A percentile compares a stretch with the other conserved stretches of the same genome.
These are phyloP conservation scores for Drosophila lini DNA, from an alignment of 1,140 invertebrate genomes.

Conservation along the genomic window DNA sequence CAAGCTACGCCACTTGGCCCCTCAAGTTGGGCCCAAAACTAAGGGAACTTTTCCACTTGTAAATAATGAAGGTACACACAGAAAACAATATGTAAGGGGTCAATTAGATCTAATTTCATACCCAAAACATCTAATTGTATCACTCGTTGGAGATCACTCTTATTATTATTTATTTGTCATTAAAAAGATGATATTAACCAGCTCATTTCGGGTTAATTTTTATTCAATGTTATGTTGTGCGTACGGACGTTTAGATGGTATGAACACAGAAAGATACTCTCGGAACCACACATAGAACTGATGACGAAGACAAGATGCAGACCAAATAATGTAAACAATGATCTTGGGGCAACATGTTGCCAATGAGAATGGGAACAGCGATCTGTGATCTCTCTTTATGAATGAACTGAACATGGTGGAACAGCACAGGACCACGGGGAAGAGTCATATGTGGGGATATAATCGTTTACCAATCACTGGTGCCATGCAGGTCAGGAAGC, in stretches of 20 bases:
- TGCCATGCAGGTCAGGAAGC: constrained; percentile 83
- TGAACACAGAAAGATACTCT: constrained; percentile 1
- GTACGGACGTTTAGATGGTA: not conserved
- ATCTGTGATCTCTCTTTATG: constrained; percentile 34
- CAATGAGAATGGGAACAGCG: constrained; percentile 9
- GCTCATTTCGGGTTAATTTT: not conserved
- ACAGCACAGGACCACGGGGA: constrained; percentile 24
- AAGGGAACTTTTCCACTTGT: constrained; percentile 41
- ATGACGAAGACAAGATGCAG: constrained; percentile 20
- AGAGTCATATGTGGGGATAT: not conserved
- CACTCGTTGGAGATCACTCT: not conserved
- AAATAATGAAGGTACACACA: constrained; percentile 39
- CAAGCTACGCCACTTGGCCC: constrained; percentile 12
- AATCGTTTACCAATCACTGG: constrained; percentile 80
- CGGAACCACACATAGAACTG: constrained; percentile 37
- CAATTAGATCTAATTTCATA: not conserved
- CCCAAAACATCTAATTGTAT: not conserved
- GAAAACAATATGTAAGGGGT: not conserved
- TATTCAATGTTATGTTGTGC: not conserved
- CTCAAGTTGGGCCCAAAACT: constrained; percentile 22
- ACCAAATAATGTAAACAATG: constrained; percentile 38
- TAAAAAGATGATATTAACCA: not conserved
- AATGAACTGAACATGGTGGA: constrained; percentile 45
- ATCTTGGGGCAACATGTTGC: constrained; percentile 41
- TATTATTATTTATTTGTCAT: not conserved